Evolutionary conservation across 1,140 invertebrate species (phyloP).

Genomic region (Planococcus citri): DNA sequence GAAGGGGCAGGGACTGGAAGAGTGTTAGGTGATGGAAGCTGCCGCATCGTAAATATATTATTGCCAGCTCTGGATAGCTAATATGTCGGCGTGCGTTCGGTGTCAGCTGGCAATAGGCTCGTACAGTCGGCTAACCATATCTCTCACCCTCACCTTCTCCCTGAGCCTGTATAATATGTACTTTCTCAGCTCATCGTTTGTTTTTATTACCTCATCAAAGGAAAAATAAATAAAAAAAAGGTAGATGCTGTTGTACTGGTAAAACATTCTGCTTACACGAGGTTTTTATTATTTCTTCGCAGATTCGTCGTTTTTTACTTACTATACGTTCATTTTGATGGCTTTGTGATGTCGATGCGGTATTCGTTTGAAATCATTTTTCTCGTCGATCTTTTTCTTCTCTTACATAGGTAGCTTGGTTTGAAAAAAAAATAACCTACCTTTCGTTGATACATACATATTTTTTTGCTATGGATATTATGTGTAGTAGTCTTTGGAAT

Average conservation of each 20-base stretch:
- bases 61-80: background rate
- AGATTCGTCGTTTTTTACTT: background rate
- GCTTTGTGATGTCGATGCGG: background rate
- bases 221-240: slow-evolving; percentile 4
- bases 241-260: background rate
- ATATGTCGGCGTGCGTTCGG: background rate
- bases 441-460: no score
- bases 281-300: background rate
- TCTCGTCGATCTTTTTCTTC: no score
- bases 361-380: background rate
- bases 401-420: no score
- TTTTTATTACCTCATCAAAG: background rate
- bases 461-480: no score
- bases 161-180: no score
- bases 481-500: no score
- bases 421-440: no score
- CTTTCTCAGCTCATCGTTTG: background rate
- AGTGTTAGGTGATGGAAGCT: no score
- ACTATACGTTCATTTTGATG: background rate
- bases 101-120: background rate
- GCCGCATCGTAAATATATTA: slow-evolving; percentile 1
- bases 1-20: no score
- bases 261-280: background rate
- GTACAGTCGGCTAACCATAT: background rate
- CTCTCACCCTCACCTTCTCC: no score